These are phyloP conservation scores for Lacanobia oleracea DNA, from an alignment of 2,888 invertebrate genomes.

Conservation along the genomic window DNA sequence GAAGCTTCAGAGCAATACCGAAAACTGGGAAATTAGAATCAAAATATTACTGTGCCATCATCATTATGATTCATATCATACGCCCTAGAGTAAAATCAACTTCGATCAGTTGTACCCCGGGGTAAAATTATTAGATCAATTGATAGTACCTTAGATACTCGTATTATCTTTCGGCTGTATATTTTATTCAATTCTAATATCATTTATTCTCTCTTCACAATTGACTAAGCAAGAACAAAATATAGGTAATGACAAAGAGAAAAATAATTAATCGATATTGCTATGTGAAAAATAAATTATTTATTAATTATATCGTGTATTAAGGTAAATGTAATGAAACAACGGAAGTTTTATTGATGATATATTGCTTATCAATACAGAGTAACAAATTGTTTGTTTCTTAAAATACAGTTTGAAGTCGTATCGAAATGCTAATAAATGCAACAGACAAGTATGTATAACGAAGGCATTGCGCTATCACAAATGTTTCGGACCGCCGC, in stretches of 20 bases:
- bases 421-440: constrained; percentile 89
- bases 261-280: no score
- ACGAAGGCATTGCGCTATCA: constrained; percentile 88
- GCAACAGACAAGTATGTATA: constrained; percentile 85
- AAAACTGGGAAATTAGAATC: constrained; percentile 11
- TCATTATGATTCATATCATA: background rate
- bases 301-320: no score
- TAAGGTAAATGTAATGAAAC: constrained; percentile 62
- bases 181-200: no score
- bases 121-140: constrained; percentile 26
- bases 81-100: constrained; percentile 28
- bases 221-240: no score
- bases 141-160: background rate
- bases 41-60: background rate
- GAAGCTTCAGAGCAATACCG: background rate
- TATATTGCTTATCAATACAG: constrained; percentile 90
- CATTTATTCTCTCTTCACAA: no score
- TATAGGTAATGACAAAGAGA: no score
- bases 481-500: constrained; percentile 74
- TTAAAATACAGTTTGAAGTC: constrained; percentile 85
- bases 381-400: constrained; percentile 87
- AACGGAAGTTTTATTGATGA: constrained; percentile 83
- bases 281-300: no score
- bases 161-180: constrained; percentile 2
- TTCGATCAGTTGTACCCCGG: constrained; percentile 10